Conservation (phyloP, 2,888 invertebrate genomes). For the Xylocampa areola region DNA sequence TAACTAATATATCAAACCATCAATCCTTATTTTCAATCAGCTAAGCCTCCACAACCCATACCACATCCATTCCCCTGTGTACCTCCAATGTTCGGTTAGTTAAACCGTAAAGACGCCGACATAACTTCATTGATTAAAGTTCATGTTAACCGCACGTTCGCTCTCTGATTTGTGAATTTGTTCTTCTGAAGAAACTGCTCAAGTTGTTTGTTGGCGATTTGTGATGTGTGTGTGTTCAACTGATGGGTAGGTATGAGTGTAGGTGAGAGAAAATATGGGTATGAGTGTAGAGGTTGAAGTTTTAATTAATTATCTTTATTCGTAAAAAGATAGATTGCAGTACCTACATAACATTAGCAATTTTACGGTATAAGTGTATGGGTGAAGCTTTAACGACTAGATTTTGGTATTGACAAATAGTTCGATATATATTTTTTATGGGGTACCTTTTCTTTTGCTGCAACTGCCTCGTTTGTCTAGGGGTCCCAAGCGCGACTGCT, state of each 20-base stretch:
- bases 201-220: slow-evolving; percentile 23
- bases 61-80: slow-evolving; percentile 67
- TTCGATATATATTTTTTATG: too few species aligned
- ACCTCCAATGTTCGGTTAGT: slow-evolving; percentile 82
- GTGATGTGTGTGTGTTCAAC: neutral
- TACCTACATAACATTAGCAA: too few species aligned
- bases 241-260: neutral
- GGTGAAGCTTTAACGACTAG: too few species aligned
- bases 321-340: too few species aligned
- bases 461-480: too few species aligned
- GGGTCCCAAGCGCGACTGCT: too few species aligned
- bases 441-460: too few species aligned
- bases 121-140: slow-evolving; percentile 88
- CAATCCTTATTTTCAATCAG: neutral
- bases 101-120: slow-evolving; percentile 87
- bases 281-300: too few species aligned
- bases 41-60: slow-evolving; percentile 33
- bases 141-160: slow-evolving; percentile 80
- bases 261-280: too few species aligned
- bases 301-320: too few species aligned
- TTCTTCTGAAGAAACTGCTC: slow-evolving; percentile 43
- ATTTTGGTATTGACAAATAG: too few species aligned
- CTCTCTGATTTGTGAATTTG: slow-evolving; percentile 65
- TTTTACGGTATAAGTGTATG: too few species aligned
- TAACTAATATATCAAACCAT: slow-evolving; percentile 10